Evolutionary conservation across 35 echinoderm and acorn worm species (phyloP), one percentile per base, ranked within the genome.

Genomic region (Apostichopus parvimensis): DNA sequence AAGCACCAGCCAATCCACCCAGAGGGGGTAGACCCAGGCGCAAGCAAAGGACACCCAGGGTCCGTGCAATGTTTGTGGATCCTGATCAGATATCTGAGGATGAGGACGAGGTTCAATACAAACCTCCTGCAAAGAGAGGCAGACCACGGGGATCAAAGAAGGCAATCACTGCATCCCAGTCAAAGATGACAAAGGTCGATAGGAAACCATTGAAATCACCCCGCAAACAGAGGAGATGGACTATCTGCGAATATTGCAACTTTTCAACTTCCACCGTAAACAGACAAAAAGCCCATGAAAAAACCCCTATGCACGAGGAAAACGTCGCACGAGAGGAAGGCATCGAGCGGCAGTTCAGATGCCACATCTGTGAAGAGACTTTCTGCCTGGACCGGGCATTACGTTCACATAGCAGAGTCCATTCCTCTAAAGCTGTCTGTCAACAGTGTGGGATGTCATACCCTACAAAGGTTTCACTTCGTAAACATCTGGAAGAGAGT

Each of bases 21-120:
- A 88, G 62, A 73, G 34, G 13, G 13, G 28, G 8, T 6, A 71
- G 86, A 73, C 86, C 86, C 58, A 60, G 86, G n/a, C 60, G 86
- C 9, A 73, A 68, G 61, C 86, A 72, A 64, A 88, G 61, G 61
- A 88, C 86, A 28, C 86, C 86, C 15, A 88, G 72, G 86, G 86
- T 73, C 62, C 60, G 68, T 68, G 86, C 86, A 6, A n/a, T 88
- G 24, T 88, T 65, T 73, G 86, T 88, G 1, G 86, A 72, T 73
- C 86, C 57, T 52, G 86, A 88, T 73, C 20, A 66, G 17, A 34
- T 88, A 52, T 73, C 68, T 11, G 86, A 88, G 5, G 71, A 18
- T 75, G 86, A 88, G 15, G 86, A 88, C 11, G 21, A 9, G 10
- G 83, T 61, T 12, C 53, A 88, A 7, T 9, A 72, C 10, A 75